These are phyloP conservation scores for Sesia bembeciformis DNA, from an alignment of 2,888 invertebrate genomes.

Conservation along the genomic window DNA sequence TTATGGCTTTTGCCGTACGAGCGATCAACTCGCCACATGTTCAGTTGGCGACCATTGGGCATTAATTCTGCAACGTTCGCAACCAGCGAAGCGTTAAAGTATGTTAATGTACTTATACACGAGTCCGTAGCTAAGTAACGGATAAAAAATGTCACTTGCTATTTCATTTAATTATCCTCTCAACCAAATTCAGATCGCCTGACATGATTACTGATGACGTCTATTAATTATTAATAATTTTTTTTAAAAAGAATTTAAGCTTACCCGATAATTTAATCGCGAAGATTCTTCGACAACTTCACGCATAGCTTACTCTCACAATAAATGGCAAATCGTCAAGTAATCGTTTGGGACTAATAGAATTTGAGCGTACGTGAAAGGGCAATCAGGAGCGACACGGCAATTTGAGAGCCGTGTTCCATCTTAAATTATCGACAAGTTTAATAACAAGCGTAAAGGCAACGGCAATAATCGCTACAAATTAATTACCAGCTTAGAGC, in stretches of 20 bases:
- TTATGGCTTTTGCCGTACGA: constrained; percentile 44
- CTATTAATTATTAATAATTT: background rate
- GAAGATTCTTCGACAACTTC: constrained; percentile 35
- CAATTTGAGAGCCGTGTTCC: constrained; percentile 65
- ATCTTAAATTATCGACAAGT: constrained; percentile 69
- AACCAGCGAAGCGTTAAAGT: constrained; percentile 44
- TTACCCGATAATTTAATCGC: constrained; percentile 45
- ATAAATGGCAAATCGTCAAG: constrained; percentile 41
- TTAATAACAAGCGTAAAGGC: constrained; percentile 63
- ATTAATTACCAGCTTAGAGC: constrained; percentile 55
- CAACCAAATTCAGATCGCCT: constrained; percentile 22
- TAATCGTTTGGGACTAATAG: constrained; percentile 45
- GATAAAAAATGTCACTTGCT: constrained; percentile 32
- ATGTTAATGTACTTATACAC: constrained; percentile 40
- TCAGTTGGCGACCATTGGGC: constrained; percentile 32
- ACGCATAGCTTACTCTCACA: constrained; percentile 43
- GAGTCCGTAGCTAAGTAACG: constrained; percentile 15
- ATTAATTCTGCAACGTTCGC: constrained; percentile 51
- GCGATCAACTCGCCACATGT: constrained; percentile 36
- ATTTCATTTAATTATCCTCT: constrained; percentile 28
- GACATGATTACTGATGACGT: constrained; percentile 13
- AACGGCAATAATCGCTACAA: constrained; percentile 61
- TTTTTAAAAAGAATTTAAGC: constrained; percentile 16
- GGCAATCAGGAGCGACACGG: constrained; percentile 53
- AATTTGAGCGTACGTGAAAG: constrained; percentile 51